Percentiles rank a stretch among this genome's conserved stretches.
Evolutionary conservation across 2,113 vertebrate genomes (phyloP).

Genomic region (Tragelaphus buxtoni): DNA sequence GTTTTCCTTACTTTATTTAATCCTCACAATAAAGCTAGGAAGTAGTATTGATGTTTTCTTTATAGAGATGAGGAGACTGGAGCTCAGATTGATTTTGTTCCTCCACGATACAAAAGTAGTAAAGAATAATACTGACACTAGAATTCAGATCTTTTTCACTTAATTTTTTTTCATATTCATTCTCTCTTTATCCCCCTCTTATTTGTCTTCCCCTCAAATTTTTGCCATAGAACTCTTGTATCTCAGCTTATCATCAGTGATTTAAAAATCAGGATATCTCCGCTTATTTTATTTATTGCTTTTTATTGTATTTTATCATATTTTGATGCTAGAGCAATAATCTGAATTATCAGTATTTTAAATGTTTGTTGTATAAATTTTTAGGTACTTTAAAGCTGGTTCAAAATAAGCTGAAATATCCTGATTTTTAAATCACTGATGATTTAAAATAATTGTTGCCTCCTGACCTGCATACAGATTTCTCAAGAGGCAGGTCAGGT

Average conservation of each 20-base stretch:
- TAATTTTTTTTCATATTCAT: neutral
- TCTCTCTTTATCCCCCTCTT: neutral
- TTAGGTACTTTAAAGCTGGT: neutral
- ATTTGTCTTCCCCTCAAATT: neutral
- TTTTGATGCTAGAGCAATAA: neutral
- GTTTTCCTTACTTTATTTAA: neutral
- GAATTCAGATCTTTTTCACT: neutral
- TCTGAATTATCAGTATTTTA: neutral
- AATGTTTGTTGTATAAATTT: neutral
- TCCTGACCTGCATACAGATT: no score
- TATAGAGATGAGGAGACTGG: neutral
- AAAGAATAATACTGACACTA: neutral
- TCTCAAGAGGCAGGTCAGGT: no score
- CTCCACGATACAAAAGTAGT: neutral
- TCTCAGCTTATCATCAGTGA: neutral
- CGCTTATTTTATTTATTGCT: neutral
- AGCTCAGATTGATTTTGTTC: neutral
- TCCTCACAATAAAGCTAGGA: neutral
- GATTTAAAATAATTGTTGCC: no score
- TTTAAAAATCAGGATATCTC: neutral
- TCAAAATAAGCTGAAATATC: neutral
- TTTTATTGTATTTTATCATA: neutral
- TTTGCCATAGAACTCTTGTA: neutral
- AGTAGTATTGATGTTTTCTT: neutral
- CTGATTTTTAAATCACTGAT: no score